A percentile compares a stretch with the other conserved stretches of the same genome.
phyloP scores from a whole-genome alignment of 2,113 vertebrate genomes.

The Colius striatus region DNA sequence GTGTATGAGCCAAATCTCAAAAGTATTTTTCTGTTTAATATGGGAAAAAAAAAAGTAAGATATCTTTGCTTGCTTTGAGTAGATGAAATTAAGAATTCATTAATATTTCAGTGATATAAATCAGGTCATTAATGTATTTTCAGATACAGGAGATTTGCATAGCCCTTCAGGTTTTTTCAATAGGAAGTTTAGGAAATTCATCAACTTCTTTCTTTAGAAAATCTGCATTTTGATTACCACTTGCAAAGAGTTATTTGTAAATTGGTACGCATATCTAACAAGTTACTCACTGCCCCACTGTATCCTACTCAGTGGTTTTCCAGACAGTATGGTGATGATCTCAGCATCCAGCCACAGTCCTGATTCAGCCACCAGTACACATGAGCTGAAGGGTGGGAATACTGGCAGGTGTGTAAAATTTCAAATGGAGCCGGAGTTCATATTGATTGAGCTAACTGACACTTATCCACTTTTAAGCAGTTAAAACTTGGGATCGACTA shows the following conservation, averaged over 20 bases:
- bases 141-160: background rate
- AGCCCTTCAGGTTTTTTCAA: background rate
- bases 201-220: background rate
- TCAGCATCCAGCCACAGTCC: background rate
- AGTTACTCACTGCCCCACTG: background rate
- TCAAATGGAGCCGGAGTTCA: background rate
- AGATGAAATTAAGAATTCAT: background rate
- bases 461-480: background rate
- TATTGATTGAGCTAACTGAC: background rate
- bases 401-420: background rate
- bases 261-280: background rate
- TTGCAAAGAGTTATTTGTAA: background rate
- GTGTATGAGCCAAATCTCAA: background rate
- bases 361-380: accelerated
- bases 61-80: background rate
- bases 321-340: background rate
- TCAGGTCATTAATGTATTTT: background rate
- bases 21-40: background rate
- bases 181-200: background rate
- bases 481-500: background rate
- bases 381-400: background rate
- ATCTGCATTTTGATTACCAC: background rate
- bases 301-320: background rate
- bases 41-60: background rate
- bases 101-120: background rate